Percentiles rank a stretch among this genome's conserved stretches.
These are phyloP conservation scores for Cephus spinipes DNA, from an alignment of 2,888 invertebrate species.

Conservation along the genomic window DNA sequence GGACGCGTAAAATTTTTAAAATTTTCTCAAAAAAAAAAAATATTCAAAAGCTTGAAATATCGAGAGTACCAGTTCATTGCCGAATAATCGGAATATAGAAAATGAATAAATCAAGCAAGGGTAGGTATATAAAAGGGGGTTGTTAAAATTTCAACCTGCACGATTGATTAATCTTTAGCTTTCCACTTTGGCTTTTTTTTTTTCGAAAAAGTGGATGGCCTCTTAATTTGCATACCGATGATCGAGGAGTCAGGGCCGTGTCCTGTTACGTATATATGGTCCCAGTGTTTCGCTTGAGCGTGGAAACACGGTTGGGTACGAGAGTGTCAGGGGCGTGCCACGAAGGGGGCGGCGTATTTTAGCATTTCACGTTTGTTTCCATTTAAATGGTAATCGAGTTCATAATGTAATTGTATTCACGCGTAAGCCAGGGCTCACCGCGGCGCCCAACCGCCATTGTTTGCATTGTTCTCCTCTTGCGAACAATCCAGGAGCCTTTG, in stretches of 20 bases:
- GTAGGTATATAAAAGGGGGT: background rate
- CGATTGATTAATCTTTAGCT: background rate
- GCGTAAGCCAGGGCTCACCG: slow-evolving; percentile 62
- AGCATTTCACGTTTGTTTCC: slow-evolving; percentile 67
- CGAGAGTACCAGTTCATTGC: background rate
- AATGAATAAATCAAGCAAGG: background rate
- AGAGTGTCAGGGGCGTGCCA: background rate
- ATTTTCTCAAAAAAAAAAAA: background rate
- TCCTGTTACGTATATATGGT: slow-evolving; percentile 28
- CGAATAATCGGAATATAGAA: background rate
- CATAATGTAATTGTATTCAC: slow-evolving; percentile 67
- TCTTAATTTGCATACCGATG: slow-evolving; percentile 47
- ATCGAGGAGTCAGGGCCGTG: slow-evolving; percentile 38
- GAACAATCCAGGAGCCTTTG: slow-evolving; percentile 57
- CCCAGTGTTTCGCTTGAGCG: background rate
- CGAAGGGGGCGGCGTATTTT: slow-evolving; percentile 53
- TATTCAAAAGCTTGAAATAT: background rate
- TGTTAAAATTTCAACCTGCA: background rate
- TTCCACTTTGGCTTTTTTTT: background rate
- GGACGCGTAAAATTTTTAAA: background rate
- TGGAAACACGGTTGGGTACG: background rate
- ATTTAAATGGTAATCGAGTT: slow-evolving; percentile 68
- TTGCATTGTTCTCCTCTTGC: slow-evolving; percentile 56
- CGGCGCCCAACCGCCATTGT: slow-evolving; percentile 56
- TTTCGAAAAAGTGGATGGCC: slow-evolving; percentile 5